Conservation (phyloP, 2,113 vertebrate species). For the Amphilophus citrinellus region DNA sequence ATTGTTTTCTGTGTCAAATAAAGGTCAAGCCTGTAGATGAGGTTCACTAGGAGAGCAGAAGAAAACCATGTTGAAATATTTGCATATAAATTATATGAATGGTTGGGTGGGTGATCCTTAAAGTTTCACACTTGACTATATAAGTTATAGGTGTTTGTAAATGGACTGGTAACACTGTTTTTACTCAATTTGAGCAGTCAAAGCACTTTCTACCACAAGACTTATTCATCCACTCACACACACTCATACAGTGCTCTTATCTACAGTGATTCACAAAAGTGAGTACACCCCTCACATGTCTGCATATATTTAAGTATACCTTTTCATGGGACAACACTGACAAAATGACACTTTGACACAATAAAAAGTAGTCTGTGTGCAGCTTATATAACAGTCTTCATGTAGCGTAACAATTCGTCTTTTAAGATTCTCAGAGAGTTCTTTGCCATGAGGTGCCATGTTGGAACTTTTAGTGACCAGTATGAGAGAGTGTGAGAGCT, state of each 20-base stretch:
- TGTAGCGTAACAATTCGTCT: too few relatives aligned
- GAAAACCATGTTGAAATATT: neutral
- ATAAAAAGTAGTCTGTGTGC: too few relatives aligned
- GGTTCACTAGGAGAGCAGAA: neutral
- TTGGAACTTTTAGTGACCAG: too few relatives aligned
- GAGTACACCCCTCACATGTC: too few relatives aligned
- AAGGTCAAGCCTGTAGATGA: neutral
- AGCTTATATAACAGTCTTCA: too few relatives aligned
- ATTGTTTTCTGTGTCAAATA: constrained; percentile 2
- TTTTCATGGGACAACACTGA: too few relatives aligned
- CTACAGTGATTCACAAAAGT: too few relatives aligned
- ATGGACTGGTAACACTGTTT: neutral
- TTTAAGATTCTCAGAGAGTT: too few relatives aligned
- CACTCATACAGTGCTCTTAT: neutral
- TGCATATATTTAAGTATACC: too few relatives aligned
- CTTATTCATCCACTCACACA: neutral
- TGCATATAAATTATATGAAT: neutral
- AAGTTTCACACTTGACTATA: neutral
- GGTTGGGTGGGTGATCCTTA: neutral
- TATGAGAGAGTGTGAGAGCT: too few relatives aligned
- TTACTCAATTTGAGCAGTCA: neutral
- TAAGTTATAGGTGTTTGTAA: neutral
- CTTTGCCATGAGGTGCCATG: too few relatives aligned
- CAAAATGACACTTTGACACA: too few relatives aligned
- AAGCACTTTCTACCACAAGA: neutral